These are phyloP conservation scores for Caradrina clavipalpis DNA, from an alignment of 2,888 invertebrate species.

Conservation along the genomic window DNA sequence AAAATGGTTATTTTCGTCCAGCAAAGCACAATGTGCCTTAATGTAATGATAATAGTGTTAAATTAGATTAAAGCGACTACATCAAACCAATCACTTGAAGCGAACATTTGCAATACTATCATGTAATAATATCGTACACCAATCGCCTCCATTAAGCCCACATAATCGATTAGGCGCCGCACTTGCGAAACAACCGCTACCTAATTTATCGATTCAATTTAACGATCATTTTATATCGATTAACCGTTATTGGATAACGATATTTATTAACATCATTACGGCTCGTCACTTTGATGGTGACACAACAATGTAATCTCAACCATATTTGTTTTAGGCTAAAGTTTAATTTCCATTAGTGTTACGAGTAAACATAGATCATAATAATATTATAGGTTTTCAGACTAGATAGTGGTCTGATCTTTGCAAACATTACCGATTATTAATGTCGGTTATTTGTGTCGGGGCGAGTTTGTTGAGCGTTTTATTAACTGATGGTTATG, in stretches of 20 bases:
- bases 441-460: constrained; percentile 50
- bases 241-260: constrained; percentile 62
- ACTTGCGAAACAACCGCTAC: constrained; percentile 61
- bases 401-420: constrained; percentile 42
- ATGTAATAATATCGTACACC: constrained; percentile 31
- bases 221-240: constrained; percentile 67
- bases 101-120: constrained; percentile 23
- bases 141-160: constrained; percentile 41
- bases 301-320: constrained; percentile 1
- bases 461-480: constrained; percentile 42
- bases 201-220: constrained; percentile 66
- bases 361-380: constrained; percentile 17
- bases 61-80: constrained; percentile 10
- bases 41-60: background rate
- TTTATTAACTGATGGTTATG: constrained; percentile 38
- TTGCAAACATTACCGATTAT: constrained; percentile 37
- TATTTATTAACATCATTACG: constrained; percentile 58
- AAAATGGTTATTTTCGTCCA: background rate
- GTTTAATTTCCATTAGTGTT: constrained; percentile 5
- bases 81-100: constrained; percentile 29
- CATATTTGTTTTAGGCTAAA: background rate
- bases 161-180: constrained; percentile 62
- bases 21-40: background rate
- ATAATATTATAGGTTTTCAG: constrained; percentile 14
- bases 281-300: constrained; percentile 47